phyloP scores from a whole-genome alignment of 2,888 invertebrate species.

The Physocephala rufipes region DNA sequence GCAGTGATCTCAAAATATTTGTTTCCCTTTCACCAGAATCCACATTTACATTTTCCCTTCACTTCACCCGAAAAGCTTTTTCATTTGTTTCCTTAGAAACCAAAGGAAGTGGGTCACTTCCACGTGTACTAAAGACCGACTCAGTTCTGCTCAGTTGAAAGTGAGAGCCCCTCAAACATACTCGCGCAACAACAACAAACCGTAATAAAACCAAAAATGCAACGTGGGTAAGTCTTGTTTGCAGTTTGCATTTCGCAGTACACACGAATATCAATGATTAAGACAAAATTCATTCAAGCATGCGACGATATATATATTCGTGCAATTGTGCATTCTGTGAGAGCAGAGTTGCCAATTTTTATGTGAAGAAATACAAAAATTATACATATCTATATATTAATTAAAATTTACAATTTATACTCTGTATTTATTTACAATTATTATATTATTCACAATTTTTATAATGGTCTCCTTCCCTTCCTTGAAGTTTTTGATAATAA shows the following conservation, averaged over 20 bases:
- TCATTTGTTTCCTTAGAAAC: not conserved
- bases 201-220: not conserved
- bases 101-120: conserved; percentile 30
- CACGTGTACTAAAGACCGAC: too few relatives aligned
- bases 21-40: conserved; percentile 6
- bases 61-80: not conserved
- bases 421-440: too few relatives aligned
- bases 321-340: conserved; percentile 1
- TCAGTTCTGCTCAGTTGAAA: conserved; percentile 31
- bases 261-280: conserved; percentile 13
- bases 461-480: too few relatives aligned
- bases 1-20: not conserved
- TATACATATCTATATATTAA: not conserved
- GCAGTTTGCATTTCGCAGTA: too few relatives aligned
- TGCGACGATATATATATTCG: conserved; percentile 6
- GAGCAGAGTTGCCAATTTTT: conserved; percentile 2
- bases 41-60: not conserved
- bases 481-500: too few relatives aligned
- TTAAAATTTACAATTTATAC: too few relatives aligned
- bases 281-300: conserved; percentile 20
- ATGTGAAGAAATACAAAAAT: too few relatives aligned
- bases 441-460: too few relatives aligned
- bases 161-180: conserved; percentile 24
- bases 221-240: not conserved
- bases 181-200: conserved; percentile 14